Evolutionary conservation across 2,888 invertebrate genomes (phyloP), one percentile per base, ranked within the genome.

Genomic region (Smittia aterrima): DNA sequence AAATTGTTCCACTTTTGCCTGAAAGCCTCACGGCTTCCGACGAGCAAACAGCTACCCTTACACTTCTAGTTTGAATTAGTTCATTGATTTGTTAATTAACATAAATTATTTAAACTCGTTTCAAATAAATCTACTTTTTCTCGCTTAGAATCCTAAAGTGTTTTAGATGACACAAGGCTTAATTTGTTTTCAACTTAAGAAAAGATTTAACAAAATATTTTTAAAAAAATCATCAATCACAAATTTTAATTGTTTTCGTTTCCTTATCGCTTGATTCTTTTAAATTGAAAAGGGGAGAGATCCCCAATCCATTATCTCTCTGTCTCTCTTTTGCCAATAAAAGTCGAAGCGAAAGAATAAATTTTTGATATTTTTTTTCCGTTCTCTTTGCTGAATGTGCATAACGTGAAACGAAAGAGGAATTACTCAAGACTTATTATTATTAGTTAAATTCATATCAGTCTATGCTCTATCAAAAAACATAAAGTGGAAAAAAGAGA

Each of bases 401-500:
- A 47, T 47, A 47, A 47, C 47, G 20, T 58, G 58, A 58, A 58
- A 58, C 22, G 22, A 58, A 13, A 58, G 58, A 58, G 58, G 58
- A 58, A 70, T 22, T 9, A 18, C 18, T 70, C 27, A 9, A 41
- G 18, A 47, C 38, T 68, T 54, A 66, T 66, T 62, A 66, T 7
- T 54, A 41, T 27, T 70, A 41, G 41, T 41, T 70, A 22, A 70
- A 70, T 70, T 70, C 64, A 64, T 64, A 64, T 64, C 70, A 70
- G 70, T 70, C 70, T 70, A 70, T 70, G 70, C 70, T 70, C 70
- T 70, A 70, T 70, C 41, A 47, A 70, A 70, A 54, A 53, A 70
- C 25, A 67, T 40, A 20, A 9, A 40, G 18, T 18, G 38, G 41
- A 20, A 67, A 67, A 40, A n/a, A 7, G 40, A 67, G n/a, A 40